Conservation (phyloP, 2,113 vertebrate genomes). For the Pelmatolapia mariae region DNA sequence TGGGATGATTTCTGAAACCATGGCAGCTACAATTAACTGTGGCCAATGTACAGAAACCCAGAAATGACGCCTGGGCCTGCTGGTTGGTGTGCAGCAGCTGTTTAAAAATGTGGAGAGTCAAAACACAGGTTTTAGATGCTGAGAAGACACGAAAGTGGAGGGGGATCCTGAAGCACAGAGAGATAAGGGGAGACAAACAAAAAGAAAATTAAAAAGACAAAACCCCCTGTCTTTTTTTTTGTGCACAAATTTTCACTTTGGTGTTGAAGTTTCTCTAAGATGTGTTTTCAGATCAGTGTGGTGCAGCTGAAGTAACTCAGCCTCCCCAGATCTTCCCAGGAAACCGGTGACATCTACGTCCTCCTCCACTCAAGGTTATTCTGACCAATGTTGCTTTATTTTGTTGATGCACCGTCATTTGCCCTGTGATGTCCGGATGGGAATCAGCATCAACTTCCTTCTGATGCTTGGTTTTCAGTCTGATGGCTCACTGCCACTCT, state of each 20-base stretch:
- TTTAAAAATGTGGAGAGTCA: not conserved
- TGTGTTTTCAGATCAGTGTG: not conserved
- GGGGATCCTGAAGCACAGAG: not conserved
- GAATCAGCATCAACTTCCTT: not conserved
- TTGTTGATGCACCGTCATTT: not conserved
- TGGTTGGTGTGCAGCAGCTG: not conserved
- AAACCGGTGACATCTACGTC: constrained; percentile 19
- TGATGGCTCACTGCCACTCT: not conserved
- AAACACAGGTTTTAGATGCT: not conserved
- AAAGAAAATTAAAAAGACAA: not conserved
- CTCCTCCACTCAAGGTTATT: constrained; percentile 34
- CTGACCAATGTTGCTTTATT: constrained; percentile 8
- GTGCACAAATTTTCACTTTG: not conserved
- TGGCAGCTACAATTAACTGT: not conserved
- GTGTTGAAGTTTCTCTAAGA: not conserved
- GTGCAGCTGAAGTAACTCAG: constrained; percentile 48
- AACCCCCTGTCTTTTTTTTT: not conserved
- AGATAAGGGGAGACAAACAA: not conserved
- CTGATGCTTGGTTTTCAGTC: not conserved
- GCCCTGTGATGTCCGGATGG: not conserved
- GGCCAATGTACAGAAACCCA: not conserved
- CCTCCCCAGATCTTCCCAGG: constrained; percentile 37
- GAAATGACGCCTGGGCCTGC: not conserved
- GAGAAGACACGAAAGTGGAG: not conserved
- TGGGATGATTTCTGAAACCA: not conserved